Conservation (phyloP, 2,888 invertebrate species). For the Adelognathus sp. region DNA sequence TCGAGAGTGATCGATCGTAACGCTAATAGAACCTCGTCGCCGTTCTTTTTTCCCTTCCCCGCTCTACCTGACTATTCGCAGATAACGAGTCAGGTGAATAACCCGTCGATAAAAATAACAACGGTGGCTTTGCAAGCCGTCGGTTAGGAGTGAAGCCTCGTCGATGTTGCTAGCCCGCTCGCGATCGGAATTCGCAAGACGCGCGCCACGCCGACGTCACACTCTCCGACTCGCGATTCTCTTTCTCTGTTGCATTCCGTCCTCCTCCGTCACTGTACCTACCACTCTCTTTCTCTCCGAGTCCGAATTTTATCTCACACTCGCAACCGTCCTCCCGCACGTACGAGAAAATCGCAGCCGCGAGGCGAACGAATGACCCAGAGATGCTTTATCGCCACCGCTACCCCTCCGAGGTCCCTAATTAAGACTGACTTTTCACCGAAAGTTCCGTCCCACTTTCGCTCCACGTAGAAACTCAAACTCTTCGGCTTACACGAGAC, state of each 20-base stretch:
- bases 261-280: background rate
- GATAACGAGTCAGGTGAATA: slow-evolving; percentile 78
- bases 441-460: slow-evolving; percentile 72
- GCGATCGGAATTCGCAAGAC: slow-evolving; percentile 69
- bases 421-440: slow-evolving; percentile 75
- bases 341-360: slow-evolving; percentile 31
- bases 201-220: slow-evolving; percentile 34
- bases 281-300: background rate
- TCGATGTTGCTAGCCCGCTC: slow-evolving; percentile 72
- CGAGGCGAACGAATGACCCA: slow-evolving; percentile 77
- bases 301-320: slow-evolving; percentile 13
- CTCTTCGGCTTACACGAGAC: too few species aligned
- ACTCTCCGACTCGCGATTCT: slow-evolving; percentile 7
- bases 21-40: slow-evolving; percentile 24
- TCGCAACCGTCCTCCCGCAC: slow-evolving; percentile 13
- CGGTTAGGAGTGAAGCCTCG: slow-evolving; percentile 59
- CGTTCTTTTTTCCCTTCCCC: background rate
- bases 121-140: slow-evolving; percentile 65
- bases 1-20: slow-evolving; percentile 39
- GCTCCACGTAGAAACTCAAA: background rate
- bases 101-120: slow-evolving; percentile 80
- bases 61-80: slow-evolving; percentile 66
- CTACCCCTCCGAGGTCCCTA: slow-evolving; percentile 68
- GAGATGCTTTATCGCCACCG: slow-evolving; percentile 76
- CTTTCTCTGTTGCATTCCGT: slow-evolving; percentile 45